Evolutionary conservation across 2,797 vertebrate species (phyloP).

Genomic region (Dendrocincla tyrannina): DNA sequence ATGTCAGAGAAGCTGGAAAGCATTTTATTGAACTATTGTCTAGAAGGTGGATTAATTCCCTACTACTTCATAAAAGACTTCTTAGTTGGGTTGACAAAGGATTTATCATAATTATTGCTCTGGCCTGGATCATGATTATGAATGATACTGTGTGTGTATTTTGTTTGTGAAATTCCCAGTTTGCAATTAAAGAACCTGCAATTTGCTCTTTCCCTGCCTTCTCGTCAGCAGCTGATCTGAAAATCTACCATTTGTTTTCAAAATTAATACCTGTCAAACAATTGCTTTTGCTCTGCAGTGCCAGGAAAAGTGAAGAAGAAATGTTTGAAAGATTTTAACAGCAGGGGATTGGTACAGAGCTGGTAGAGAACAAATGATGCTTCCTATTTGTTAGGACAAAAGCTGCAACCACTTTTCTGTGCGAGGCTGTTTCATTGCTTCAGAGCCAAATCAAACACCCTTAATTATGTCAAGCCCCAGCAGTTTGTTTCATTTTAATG

Average conservation of each 20-base stretch:
- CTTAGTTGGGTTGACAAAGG: slow-evolving; percentile 72
- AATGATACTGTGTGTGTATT: slow-evolving; percentile 56
- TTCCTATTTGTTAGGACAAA: neutral
- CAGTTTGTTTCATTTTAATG: slow-evolving; percentile 25
- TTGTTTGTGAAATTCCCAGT: slow-evolving; percentile 74
- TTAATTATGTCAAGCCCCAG: neutral
- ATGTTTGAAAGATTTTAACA: slow-evolving; percentile 45
- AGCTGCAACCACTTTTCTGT: slow-evolving; percentile 48
- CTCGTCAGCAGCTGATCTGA: slow-evolving; percentile 19
- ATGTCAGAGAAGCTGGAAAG: slow-evolving; percentile 63
- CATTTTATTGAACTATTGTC: slow-evolving; percentile 69
- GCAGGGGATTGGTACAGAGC: neutral
- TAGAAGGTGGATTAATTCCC: slow-evolving; percentile 70
- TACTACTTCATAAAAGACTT: slow-evolving; percentile 71
- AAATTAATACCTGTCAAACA: slow-evolving; percentile 76
- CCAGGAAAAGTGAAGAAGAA: neutral
- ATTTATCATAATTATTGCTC: slow-evolving; percentile 80
- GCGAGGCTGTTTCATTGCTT: neutral
- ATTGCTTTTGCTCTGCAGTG: neutral
- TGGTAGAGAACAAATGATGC: slow-evolving; percentile 3
- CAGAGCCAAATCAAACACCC: slow-evolving; percentile 18
- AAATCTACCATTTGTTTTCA: slow-evolving; percentile 63
- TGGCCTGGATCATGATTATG: slow-evolving; percentile 68
- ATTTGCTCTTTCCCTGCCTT: slow-evolving; percentile 14
- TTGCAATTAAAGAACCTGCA: slow-evolving; percentile 75